Evolutionary conservation across 1,140 invertebrate genomes (phyloP).

Genomic region (Pogonus chalceus): DNA sequence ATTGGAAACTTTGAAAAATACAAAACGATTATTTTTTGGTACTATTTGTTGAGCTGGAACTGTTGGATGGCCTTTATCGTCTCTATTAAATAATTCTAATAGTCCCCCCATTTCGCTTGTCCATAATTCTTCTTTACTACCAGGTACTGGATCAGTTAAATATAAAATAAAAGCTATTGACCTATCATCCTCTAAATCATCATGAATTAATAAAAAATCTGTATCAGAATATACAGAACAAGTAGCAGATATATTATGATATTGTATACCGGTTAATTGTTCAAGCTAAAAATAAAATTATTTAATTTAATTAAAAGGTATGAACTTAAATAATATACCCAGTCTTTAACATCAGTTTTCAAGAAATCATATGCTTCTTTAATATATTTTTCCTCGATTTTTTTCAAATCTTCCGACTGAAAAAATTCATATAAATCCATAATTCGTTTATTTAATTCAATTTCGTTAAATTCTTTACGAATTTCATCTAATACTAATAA

Average conservation of each 20-base stretch:
- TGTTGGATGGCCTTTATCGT: constrained; percentile 44
- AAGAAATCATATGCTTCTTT: constrained; percentile 43
- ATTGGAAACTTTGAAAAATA: constrained; percentile 56
- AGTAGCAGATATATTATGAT: constrained; percentile 56
- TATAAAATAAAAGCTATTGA: constrained; percentile 65
- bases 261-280: constrained; percentile 44
- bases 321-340: constrained; percentile 35
- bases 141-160: constrained; percentile 39
- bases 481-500: constrained; percentile 44
- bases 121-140: constrained; percentile 4
- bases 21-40: constrained; percentile 58
- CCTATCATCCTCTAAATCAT: constrained; percentile 58
- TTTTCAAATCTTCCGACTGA: constrained; percentile 52
- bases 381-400: constrained; percentile 42
- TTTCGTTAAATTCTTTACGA: constrained; percentile 49
- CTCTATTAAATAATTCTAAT: constrained; percentile 51
- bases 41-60: constrained; percentile 41
- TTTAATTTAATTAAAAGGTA: too few relatives aligned
- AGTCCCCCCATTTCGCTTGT: constrained; percentile 46
- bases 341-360: constrained; percentile 44
- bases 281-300: constrained; percentile 37
- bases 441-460: constrained; percentile 51
- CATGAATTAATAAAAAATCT: constrained; percentile 62
- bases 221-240: constrained; percentile 60
- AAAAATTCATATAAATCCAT: constrained; percentile 65